These are phyloP conservation scores for Steinernema feltiae DNA, from an alignment of 1,140 invertebrate genomes.

Conservation along the genomic window DNA sequence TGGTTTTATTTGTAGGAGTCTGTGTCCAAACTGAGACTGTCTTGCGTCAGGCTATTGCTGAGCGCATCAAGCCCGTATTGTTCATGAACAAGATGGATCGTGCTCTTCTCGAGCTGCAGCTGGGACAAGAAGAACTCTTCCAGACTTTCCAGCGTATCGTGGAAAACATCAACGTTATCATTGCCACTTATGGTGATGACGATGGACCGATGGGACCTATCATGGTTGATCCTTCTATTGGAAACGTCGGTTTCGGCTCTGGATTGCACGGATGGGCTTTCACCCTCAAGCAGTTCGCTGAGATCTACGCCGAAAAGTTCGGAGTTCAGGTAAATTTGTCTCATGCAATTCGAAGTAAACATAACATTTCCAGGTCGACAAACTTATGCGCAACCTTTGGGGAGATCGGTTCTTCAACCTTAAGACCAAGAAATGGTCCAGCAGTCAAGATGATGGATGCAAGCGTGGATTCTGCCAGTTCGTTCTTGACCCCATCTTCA, in stretches of 20 bases:
- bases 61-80: conserved; percentile 95
- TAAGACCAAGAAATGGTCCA: conserved; percentile 95
- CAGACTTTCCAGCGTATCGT: conserved; percentile 99
- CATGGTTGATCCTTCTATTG: conserved; percentile 88
- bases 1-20: conserved; percentile 69
- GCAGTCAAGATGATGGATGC: conserved; percentile 75
- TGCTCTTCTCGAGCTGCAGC: conserved; percentile 81
- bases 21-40: conserved; percentile 99
- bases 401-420: conserved; percentile 98
- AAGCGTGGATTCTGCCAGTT: conserved; percentile 97
- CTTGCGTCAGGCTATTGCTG: conserved; percentile 93
- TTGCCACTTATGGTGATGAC: conserved; percentile 96
- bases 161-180: conserved; percentile 99
- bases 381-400: conserved; percentile 85
- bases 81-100: conserved; percentile 99
- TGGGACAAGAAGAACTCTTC: conserved; percentile 91
- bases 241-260: conserved; percentile 97
- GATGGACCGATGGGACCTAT: conserved; percentile 97
- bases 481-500: conserved; percentile 96
- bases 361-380: conserved; percentile 66
- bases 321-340: conserved; percentile 71
- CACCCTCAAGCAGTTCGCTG: conserved; percentile 96
- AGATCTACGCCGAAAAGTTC: conserved; percentile 98
- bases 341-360: neutral
- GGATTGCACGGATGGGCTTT: conserved; percentile 99